Percentiles rank a stretch among this genome's conserved stretches.
Evolutionary conservation across 2,113 vertebrate genomes (phyloP).

Genomic region (Rhineura floridana): DNA sequence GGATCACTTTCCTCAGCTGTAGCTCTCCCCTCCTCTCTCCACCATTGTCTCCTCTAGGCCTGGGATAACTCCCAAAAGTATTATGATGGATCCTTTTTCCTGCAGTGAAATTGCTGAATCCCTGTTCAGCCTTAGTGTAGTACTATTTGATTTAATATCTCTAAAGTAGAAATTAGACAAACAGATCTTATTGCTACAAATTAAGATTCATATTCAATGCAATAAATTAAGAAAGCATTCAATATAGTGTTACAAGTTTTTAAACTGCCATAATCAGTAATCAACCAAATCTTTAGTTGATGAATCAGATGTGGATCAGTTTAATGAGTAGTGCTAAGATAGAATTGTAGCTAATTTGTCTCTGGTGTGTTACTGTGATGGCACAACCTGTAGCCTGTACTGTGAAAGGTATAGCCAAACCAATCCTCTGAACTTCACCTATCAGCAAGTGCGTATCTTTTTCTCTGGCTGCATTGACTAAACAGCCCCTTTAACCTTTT

Average conservation of each 20-base stretch:
- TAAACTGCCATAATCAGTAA: not conserved
- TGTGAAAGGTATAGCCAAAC: too few relatives aligned
- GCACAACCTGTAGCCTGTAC: too few relatives aligned
- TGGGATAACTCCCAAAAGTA: too few relatives aligned
- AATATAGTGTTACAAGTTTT: not conserved
- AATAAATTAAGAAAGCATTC: slow-evolving; percentile 10
- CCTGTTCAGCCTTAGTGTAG: slow-evolving; percentile 13
- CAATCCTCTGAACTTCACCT: too few relatives aligned
- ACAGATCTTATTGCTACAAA: not conserved
- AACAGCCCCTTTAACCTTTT: too few relatives aligned
- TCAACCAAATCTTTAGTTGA: not conserved
- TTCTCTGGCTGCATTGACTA: too few relatives aligned
- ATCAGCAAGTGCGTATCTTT: too few relatives aligned
- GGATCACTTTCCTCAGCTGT: slow-evolving; percentile 22
- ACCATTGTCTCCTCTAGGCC: slow-evolving; percentile 20
- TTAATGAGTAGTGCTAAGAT: not conserved
- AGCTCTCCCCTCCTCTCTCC: slow-evolving; percentile 27
- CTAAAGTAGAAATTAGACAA: slow-evolving; percentile 5
- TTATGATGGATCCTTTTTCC: slow-evolving; percentile 6
- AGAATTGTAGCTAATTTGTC: not conserved
- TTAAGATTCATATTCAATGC: slow-evolving; percentile 14
- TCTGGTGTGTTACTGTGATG: not conserved
- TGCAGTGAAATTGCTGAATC: slow-evolving; percentile 4
- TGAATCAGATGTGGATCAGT: not conserved
- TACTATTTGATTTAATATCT: slow-evolving; percentile 2